These are phyloP conservation scores for Pseudomyrmex dendroicus DNA, from an alignment of 1,140 invertebrate genomes.

Conservation along the genomic window DNA sequence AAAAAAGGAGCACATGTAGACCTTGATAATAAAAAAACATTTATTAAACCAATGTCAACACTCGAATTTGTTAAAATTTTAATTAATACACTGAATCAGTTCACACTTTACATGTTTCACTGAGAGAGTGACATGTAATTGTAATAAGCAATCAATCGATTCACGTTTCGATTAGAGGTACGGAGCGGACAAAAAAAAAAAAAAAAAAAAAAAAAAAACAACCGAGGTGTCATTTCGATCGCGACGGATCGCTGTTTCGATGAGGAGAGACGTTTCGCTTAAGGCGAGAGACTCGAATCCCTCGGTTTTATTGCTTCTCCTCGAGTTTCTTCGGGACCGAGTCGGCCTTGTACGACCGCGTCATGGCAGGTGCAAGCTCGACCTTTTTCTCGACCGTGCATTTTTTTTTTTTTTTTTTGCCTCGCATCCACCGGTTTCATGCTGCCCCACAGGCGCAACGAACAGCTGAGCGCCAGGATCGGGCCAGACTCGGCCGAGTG, in stretches of 20 bases:
- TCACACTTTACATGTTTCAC: too few species aligned
- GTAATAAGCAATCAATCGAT: not conserved
- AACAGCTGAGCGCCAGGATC: slow-evolving; percentile 74
- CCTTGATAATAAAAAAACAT: too few species aligned
- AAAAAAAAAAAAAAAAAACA: not conserved
- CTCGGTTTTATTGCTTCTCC: slow-evolving; percentile 68
- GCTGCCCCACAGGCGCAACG: slow-evolving; percentile 46
- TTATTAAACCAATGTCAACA: too few species aligned
- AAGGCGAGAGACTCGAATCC: slow-evolving; percentile 77
- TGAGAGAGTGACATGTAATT: not conserved
- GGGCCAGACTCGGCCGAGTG: slow-evolving; percentile 78
- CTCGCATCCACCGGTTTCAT: slow-evolving; percentile 68
- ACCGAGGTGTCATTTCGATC: slow-evolving; percentile 37
- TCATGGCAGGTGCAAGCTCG: slow-evolving; percentile 80
- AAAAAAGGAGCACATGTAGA: too few species aligned
- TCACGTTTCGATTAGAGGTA: too few species aligned
- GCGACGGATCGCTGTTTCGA: slow-evolving; percentile 70
- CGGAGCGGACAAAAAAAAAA: not conserved
- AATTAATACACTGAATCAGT: too few species aligned
- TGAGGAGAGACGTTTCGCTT: slow-evolving; percentile 67
- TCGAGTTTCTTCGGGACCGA: slow-evolving; percentile 74
- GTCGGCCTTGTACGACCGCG: slow-evolving; percentile 83
- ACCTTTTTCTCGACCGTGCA: slow-evolving; percentile 69
- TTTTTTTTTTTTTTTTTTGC: slow-evolving; percentile 63
- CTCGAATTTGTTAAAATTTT: too few species aligned